Evolutionary conservation across 2,113 vertebrate genomes (phyloP), one percentile per base, ranked within the genome.

Genomic region (Catharus bicknelli): DNA sequence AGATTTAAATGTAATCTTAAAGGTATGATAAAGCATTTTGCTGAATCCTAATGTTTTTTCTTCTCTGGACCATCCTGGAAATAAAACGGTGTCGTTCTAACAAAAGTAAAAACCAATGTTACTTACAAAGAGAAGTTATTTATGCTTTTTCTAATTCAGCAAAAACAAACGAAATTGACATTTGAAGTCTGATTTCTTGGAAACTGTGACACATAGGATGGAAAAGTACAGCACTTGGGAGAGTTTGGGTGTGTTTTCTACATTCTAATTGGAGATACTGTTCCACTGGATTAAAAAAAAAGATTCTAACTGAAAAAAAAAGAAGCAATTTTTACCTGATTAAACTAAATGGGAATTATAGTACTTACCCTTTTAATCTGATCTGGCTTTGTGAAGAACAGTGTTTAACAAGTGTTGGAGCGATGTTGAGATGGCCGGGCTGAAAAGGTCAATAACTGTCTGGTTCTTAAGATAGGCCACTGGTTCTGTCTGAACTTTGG

Each of bases 241-340:
- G 51, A 83, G 26, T 25, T 40, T 0, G 1, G 18, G 5, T 57
- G 32, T 8, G 1, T 38, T 83, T 89, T 76, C 7, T 72, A 0
- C 73, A 87, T 83, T 94, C n/a, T 53, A 58, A 40, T 64, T 87
- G 17, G 30, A 79, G 17, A 43, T 78, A 13, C 7, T 30, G 3
- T 47, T 76, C 32, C 32, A 38, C 1, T 32, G 16, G 3, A 59
- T 62, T 50, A 4, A 81, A 48, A 83, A 27, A 25, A 63, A n/a
- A n/a, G 13, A 11, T 5, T 16, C 1, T n/a, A 27, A 25, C 3
- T 0, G 2, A 16, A 50, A 66, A 19, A 50, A 38, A 29, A 7
- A 47, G 15, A 67, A 88, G 3, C 15, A 22, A 34, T 51, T 74
- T 38, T 90, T 76, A 58, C 10, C 9, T 11, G 8, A 85, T 70